Conservation (phyloP, 2,113 vertebrate genomes). For the Polyodon spathula region DNA sequence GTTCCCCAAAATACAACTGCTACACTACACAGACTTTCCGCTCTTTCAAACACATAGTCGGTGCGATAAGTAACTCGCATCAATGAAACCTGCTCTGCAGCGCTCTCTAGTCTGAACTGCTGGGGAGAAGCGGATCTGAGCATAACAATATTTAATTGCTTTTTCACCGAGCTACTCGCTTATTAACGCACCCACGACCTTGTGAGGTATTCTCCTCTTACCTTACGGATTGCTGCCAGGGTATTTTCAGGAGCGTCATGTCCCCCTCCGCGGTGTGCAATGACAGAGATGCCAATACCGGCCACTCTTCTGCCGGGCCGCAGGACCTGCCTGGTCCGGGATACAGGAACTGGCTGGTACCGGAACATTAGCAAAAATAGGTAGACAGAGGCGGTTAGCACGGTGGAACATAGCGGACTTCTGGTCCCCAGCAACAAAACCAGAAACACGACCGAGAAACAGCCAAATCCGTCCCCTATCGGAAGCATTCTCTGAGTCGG, state of each 20-base stretch:
- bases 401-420: conserved; percentile 58
- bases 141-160: too few species aligned
- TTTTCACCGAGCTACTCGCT: too few species aligned
- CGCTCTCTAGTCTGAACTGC: too few species aligned
- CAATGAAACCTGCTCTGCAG: too few species aligned
- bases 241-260: conserved; percentile 95
- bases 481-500: conserved; percentile 55
- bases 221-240: conserved; percentile 75
- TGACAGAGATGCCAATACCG: conserved; percentile 41
- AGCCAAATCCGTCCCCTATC: conserved; percentile 51
- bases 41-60: too few species aligned
- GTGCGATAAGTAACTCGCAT: too few species aligned
- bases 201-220: conserved; percentile 31
- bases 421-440: conserved; percentile 57
- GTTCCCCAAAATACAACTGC: too few species aligned
- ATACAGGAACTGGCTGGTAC: conserved; percentile 59
- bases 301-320: conserved; percentile 39
- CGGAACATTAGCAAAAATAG: conserved; percentile 60
- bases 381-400: conserved; percentile 60
- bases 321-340: conserved; percentile 62
- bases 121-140: too few species aligned
- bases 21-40: too few species aligned
- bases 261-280: conserved; percentile 80
- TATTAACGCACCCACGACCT: neutral
- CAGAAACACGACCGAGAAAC: conserved; percentile 60